Base-by-base conservation (phyloP, 2,888 invertebrate species). In the Ochropleura leucogaster region DNA sequence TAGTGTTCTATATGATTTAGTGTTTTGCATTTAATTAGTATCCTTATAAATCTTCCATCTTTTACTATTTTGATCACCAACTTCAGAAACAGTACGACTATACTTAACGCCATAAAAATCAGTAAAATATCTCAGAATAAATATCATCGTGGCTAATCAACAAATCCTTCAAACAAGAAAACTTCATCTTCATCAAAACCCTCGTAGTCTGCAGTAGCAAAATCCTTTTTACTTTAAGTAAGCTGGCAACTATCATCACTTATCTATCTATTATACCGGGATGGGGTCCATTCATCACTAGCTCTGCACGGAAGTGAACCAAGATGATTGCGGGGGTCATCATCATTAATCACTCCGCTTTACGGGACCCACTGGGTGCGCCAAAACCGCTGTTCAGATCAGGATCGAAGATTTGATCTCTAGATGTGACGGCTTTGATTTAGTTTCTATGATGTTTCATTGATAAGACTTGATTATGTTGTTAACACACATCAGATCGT, bases 281-380 rank as follows among this genome's bases (percentile, higher is more conserved):
- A 74, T 76, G 70, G 64, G 66, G 79, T 71, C 65, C 79, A 88
- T 86, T 85, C 84, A 89, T 89, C 88, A 83, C 76, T 77, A 47
- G 67, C 60, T 69, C 79, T 73, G 82, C 82, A 79, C 84, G 87
- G 88, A 86, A 86, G 87, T 80, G 72, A 83, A 83, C 77, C 68
- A 65, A 82, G 87, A 85, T 86, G 87, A 89, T 88, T 83, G 83
- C 78, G n/a, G 30, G 57, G 85, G 80, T 88, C 89, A 90, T 90
- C 89, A 90, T 90, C 90, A 91, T 91, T 88, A 90, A 91, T 91
- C 91, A 91, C 85, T 83, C 72, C 79, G 87, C 88, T 90, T 88
- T 85, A 76, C 81, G 80, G 77, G 74, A 79, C 85, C 81, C 68
- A 71, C 78, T 71, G 44, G 76, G 60, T 70, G 84, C 84, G 65